Percentiles rank a stretch among this genome's conserved stretches.
Evolutionary conservation across 2,113 vertebrate species (phyloP).

Genomic region (Menidia beryllina): DNA sequence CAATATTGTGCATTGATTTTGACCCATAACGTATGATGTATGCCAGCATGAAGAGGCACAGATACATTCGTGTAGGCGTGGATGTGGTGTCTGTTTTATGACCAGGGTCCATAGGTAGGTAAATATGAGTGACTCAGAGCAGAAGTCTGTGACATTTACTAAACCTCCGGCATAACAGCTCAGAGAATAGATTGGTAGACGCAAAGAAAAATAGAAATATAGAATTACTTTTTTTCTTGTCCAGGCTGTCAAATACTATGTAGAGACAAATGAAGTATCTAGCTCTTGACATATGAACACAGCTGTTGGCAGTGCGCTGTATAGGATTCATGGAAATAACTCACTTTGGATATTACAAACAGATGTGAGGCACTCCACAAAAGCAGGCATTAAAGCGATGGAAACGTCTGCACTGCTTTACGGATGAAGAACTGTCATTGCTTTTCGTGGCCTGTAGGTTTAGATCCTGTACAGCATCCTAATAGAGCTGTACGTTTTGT

Average conservation of each 20-base stretch:
- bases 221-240: constrained; percentile 15
- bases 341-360: constrained; percentile 28
- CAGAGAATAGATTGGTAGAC: constrained; percentile 24
- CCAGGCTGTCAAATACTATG: constrained; percentile 30
- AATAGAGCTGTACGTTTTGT: constrained; percentile 23
- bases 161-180: constrained; percentile 26
- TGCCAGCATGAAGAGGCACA: constrained; percentile 12
- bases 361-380: not conserved
- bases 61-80: not conserved
- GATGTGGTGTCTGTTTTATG: constrained; percentile 23
- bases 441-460: not conserved
- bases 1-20: constrained; percentile 66
- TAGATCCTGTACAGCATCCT: not conserved
- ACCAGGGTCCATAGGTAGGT: constrained; percentile 27
- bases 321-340: constrained; percentile 16
- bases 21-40: constrained; percentile 40
- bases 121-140: constrained; percentile 28
- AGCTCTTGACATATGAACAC: constrained; percentile 12
- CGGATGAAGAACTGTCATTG: not conserved
- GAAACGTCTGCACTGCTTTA: constrained; percentile 1
- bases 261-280: constrained; percentile 27
- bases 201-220: constrained; percentile 16
- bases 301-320: constrained; percentile 8
- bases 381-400: not conserved
- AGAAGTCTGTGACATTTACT: constrained; percentile 33